A percentile compares a stretch with the other conserved stretches of the same genome.
Evolutionary conservation across 92 coral and sea anemone species (phyloP).

Genomic region (Epizoanthus fatuus): DNA sequence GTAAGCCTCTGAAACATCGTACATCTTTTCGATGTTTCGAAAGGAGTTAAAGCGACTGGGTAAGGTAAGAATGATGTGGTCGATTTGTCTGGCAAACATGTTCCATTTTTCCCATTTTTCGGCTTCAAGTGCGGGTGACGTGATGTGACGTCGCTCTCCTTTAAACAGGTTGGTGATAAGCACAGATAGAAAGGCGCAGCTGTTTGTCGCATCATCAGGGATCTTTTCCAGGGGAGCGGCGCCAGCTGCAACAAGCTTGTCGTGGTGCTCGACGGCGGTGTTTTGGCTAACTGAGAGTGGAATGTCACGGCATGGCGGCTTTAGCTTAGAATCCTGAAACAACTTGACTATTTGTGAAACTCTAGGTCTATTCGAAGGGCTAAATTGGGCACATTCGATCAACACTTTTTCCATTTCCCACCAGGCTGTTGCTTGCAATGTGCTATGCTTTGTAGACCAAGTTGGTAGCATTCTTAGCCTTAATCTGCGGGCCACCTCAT

Average conservation of each 20-base stretch:
- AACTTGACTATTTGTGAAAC: background rate
- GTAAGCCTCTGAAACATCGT: conserved; percentile 55
- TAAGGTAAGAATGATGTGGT: conserved; percentile 25
- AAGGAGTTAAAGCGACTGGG: conserved; percentile 41
- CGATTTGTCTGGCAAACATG: conserved; percentile 1
- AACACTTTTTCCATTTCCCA: background rate
- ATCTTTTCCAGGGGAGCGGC: conserved; percentile 23
- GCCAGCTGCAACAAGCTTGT: conserved; percentile 28
- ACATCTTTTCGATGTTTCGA: conserved; percentile 19
- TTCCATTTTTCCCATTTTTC: conserved; percentile 20
- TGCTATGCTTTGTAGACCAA: background rate
- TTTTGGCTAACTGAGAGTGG: conserved; percentile 71
- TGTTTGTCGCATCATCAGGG: conserved; percentile 64
- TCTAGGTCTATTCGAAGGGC: background rate
- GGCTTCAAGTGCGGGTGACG: background rate
- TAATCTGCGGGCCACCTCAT: background rate
- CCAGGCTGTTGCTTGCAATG: background rate
- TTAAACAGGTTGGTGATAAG: conserved; percentile 47
- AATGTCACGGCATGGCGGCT: conserved; percentile 47
- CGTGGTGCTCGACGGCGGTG: conserved; percentile 56
- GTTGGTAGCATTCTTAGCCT: background rate
- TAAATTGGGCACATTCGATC: background rate
- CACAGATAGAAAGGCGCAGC: conserved; percentile 72
- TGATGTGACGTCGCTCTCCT: background rate
- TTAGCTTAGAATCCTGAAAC: background rate